phyloP scores from a whole-genome alignment of 1,140 invertebrate genomes.

The Cydia splendana region DNA sequence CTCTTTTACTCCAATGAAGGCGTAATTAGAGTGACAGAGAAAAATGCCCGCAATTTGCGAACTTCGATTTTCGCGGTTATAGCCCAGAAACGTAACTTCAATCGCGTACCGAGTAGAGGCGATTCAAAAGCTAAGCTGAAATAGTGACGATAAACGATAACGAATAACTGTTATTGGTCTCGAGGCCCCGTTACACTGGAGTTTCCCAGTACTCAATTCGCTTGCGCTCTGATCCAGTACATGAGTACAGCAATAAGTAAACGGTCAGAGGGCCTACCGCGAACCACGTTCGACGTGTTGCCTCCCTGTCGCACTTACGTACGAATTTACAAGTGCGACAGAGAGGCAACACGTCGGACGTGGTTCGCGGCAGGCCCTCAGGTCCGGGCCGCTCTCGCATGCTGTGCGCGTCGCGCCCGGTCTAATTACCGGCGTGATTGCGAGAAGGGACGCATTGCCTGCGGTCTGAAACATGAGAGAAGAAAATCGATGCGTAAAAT shows the following conservation, averaged over 20 bases:
- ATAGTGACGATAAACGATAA: neutral
- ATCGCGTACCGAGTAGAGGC: neutral
- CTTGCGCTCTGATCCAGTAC: neutral
- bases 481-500: neutral
- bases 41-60: too few species aligned
- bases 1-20: too few species aligned
- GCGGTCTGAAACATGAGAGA: neutral
- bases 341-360: too few species aligned
- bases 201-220: neutral
- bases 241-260: neutral
- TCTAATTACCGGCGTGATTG: constrained; percentile 2
- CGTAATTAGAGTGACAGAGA: too few species aligned
- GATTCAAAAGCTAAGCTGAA: neutral
- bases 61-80: too few species aligned
- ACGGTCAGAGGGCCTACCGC: too few species aligned
- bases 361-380: too few species aligned
- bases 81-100: neutral
- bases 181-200: neutral
- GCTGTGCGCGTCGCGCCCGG: neutral
- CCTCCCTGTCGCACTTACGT: too few species aligned
- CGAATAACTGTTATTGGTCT: too few species aligned
- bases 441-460: neutral
- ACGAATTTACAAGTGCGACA: too few species aligned
- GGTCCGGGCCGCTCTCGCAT: neutral
- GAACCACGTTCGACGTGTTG: too few species aligned